Conservation (phyloP, 2,797 vertebrate genomes). For the Manis pentadactyla region DNA sequence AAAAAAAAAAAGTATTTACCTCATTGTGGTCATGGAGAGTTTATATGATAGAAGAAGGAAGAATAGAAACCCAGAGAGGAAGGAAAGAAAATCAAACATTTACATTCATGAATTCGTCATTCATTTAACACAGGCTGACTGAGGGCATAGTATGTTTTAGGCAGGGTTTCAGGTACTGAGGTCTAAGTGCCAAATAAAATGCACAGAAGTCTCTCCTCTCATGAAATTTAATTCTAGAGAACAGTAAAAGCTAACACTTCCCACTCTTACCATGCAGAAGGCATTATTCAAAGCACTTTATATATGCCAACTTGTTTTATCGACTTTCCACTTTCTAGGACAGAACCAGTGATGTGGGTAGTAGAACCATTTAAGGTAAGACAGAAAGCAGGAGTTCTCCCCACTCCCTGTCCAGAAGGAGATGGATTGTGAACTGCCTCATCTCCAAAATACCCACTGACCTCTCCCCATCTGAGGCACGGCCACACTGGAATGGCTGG, state of each 20-base stretch:
- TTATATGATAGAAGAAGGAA: neutral
- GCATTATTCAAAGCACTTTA: neutral
- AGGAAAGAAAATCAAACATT: neutral
- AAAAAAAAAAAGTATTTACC: neutral
- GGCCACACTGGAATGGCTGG: neutral
- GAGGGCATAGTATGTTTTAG: neutral
- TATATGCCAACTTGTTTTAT: neutral
- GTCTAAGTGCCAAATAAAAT: constrained; percentile 47
- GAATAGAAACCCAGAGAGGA: neutral
- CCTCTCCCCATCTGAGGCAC: neutral
- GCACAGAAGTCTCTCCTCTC: neutral
- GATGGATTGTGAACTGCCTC: neutral
- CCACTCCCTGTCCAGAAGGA: neutral
- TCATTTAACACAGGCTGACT: neutral
- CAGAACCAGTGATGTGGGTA: neutral
- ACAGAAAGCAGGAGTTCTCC: neutral
- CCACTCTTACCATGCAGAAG: neutral
- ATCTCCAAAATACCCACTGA: neutral
- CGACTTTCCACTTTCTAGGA: neutral
- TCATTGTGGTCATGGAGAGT: neutral
- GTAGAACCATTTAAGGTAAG: neutral
- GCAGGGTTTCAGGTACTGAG: neutral
- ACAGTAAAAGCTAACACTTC: neutral
- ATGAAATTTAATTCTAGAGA: neutral
- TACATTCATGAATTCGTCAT: neutral